Evolutionary conservation across 2,797 vertebrate species (phyloP).

Genomic region (Sciurus vulgaris): DNA sequence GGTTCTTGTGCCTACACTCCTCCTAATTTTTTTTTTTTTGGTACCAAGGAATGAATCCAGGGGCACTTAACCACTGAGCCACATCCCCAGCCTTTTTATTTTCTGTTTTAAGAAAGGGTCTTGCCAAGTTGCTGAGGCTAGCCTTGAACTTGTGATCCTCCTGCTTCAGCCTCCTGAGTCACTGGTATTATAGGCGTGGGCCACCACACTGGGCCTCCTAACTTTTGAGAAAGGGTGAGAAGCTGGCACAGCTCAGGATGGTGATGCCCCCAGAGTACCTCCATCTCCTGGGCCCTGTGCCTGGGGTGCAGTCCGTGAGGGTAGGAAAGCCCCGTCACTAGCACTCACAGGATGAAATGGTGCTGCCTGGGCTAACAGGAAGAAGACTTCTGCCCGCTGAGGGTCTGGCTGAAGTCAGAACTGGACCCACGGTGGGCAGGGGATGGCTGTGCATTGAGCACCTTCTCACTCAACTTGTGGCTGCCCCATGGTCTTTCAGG

Average conservation of each 20-base stretch:
- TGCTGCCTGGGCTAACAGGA: not conserved
- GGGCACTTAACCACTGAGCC: too few relatives aligned
- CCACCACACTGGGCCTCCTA: not conserved
- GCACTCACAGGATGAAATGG: not conserved
- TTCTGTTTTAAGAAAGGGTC: too few relatives aligned
- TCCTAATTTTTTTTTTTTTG: not conserved
- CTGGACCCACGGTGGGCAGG: not conserved
- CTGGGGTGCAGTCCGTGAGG: not conserved
- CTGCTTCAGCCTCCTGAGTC: too few relatives aligned
- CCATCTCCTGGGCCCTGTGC: not conserved
- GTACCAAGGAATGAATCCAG: too few relatives aligned
- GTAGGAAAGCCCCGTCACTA: too few relatives aligned
- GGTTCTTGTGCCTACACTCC: not conserved
- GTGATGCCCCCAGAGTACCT: not conserved
- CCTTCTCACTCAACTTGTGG: not conserved
- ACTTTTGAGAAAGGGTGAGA: not conserved
- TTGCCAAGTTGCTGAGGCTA: too few relatives aligned
- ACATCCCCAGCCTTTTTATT: too few relatives aligned
- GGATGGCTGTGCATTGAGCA: accelerated
- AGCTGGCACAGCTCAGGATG: not conserved
- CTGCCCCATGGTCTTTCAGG: not conserved
- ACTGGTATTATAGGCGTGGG: too few relatives aligned
- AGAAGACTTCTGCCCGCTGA: not conserved
- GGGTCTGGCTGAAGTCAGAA: not conserved
- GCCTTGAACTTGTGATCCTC: too few relatives aligned